Evolutionary conservation across 2,888 invertebrate genomes (phyloP).

Genomic region (Anthophora plumipes): DNA sequence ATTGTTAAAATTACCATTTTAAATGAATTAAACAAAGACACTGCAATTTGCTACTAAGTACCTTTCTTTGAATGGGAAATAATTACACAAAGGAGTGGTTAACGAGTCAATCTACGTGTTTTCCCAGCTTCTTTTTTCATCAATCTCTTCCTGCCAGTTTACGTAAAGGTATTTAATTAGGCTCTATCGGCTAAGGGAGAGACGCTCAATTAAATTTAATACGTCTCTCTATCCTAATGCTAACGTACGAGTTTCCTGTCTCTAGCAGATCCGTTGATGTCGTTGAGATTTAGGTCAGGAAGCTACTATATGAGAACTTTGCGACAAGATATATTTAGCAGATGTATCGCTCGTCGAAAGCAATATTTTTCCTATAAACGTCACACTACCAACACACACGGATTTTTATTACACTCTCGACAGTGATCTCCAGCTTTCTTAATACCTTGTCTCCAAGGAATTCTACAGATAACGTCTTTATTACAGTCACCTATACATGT

Average conservation of each 20-base stretch:
- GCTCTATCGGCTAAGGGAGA: slow-evolving; percentile 23
- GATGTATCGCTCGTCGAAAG: slow-evolving; percentile 17
- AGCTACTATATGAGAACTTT: slow-evolving; percentile 49
- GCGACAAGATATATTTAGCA: slow-evolving; percentile 59
- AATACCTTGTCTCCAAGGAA: background rate
- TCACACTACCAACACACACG: slow-evolving; percentile 12
- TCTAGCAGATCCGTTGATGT: slow-evolving; percentile 49
- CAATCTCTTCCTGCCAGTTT: slow-evolving; percentile 16
- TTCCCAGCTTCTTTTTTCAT: slow-evolving; percentile 30
- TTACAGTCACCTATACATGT: background rate
- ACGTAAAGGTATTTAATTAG: slow-evolving; percentile 63
- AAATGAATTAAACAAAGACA: no score
- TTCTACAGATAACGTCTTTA: background rate
- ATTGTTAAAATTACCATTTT: no score
- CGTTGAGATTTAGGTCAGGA: slow-evolving; percentile 62
- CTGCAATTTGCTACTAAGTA: no score
- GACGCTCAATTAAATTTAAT: slow-evolving; percentile 56
- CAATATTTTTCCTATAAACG: slow-evolving; percentile 50
- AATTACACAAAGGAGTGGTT: background rate
- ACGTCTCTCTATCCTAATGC: slow-evolving; percentile 42
- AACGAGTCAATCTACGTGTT: slow-evolving; percentile 17
- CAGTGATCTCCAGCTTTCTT: background rate
- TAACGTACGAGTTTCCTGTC: slow-evolving; percentile 51
- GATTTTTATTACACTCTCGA: slow-evolving; percentile 16
- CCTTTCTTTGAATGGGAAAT: background rate